Base-by-base conservation (phyloP, 1,140 invertebrate species). In the Globodera ellingtonae region DNA sequence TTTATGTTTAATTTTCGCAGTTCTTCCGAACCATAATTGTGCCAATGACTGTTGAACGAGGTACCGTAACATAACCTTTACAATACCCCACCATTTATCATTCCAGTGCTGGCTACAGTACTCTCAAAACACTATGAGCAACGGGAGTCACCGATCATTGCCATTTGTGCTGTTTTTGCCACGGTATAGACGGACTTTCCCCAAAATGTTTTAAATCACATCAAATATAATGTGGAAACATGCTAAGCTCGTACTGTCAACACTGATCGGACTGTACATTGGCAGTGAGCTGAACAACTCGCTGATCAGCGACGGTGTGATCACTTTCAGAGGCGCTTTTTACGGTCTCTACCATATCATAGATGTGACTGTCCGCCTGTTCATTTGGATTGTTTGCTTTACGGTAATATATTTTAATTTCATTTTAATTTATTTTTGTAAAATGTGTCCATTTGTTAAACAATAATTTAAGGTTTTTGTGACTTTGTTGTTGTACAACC, bases 331-430 rank as follows among this genome's bases (percentile, higher is more conserved):
- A 47, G 79, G 72, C 18, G 52, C 15, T 69, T 78, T 73, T 46
- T 80, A 80, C 67, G 79, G 52, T 44, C 50, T 72, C 52, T 80
- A 73, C n/a, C 79, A 80, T n/a, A 56, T 80, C 65, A 80, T 80
- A n/a, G 79, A 80, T 52, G 79, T 80, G 0, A 70, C 79, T 48
- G n/a, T 80, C 8, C 79, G 79, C 35, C 75, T 80, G 47, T n/a
- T 80, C 44, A 75, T 80, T 69, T 80, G 79, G 79, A n/a, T 80
- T 35, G 52, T 80, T 50, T 80, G 79, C 50, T 80, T 80, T 69
- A 66, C 21, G 24, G 71, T 70, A 10, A 35, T 70, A 18, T 70
- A 44, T 70, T 70, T 35, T 47, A n/a, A 70, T 44, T 47, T 7
- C 6, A 44, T 13, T 13, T 70, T 10, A 24, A 70, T 24, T 70